Evolutionary conservation across 2,888 invertebrate species (phyloP), one percentile per base, ranked within the genome.

Genomic region (Baronia brevicornis): DNA sequence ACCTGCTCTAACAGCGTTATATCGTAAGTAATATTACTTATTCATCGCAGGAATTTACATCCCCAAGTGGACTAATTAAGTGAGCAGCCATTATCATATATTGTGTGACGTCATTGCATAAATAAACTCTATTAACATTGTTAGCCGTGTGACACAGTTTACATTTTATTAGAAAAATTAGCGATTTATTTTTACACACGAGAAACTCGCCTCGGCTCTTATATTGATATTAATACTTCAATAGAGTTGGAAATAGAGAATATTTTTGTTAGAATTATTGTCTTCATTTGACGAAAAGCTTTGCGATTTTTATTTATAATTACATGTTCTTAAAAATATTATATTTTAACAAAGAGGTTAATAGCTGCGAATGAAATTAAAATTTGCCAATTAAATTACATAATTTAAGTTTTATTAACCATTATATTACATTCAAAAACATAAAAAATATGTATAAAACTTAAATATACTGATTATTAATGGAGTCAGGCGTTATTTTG

Each of bases 111-210:
- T 10, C 15, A 29, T 10, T n/a, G 12, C 3, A n/a, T 10, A 9
- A 28, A 14, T 18, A 24, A 25, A 12, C 7, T 22, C 6, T 21
- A 10, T 8, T 7, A 21, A 25, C 18, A 18, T 20, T 26, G 7
- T 15, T 14, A 21, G 8, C 7, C 21, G 22, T 12, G 22, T 17
- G 17, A 22, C 17, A 17, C 20, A 22, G 21, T 8, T 22, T 7
- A 10, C 7, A 8, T 33, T 32, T 32, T 33, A 33, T 33, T 33
- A 26, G 10, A n/a, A 20, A 23, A 30, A 18, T 23, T 20, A 21
- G 25, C 21, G 32, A 33, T 22, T 33, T 27, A 27, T 27, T 33
- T 33, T 33, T 22, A 27, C 15, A 9, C n/a, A 9, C 4, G 26
- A 26, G 15, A 26, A 24, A 32, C 25, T 32, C 25, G 20, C 12